Evolutionary conservation across 2,888 invertebrate species (phyloP).

Genomic region (Leucophenga maculata): DNA sequence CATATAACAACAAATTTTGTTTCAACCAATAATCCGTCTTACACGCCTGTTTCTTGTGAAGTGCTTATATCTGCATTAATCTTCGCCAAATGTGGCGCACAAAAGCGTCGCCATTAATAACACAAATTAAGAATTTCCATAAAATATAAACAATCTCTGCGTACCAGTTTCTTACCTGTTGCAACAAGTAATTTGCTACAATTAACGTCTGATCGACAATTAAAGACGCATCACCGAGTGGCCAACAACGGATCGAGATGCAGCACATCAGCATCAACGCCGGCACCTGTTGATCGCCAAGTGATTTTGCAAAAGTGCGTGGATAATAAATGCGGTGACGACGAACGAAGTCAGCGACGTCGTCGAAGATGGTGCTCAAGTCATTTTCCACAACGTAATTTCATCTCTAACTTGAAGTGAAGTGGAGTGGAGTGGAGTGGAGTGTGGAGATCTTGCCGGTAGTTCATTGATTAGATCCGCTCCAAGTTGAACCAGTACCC

Average conservation of each 20-base stretch:
- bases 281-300: conserved; percentile 53
- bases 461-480: conserved; percentile 44
- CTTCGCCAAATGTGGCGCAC: conserved; percentile 22
- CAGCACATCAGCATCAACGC: conserved; percentile 33
- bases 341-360: conserved; percentile 7
- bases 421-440: conserved; percentile 9
- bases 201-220: conserved; percentile 63
- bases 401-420: conserved; percentile 16
- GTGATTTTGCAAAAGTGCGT: conserved; percentile 57
- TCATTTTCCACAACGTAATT: conserved; percentile 31
- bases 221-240: conserved; percentile 57
- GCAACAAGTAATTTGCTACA: conserved; percentile 57
- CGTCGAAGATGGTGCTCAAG: conserved; percentile 1
- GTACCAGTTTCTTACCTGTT: background rate
- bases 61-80: too few species aligned
- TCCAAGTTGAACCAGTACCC: conserved; percentile 6
- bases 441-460: conserved; percentile 24
- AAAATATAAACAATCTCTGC: background rate
- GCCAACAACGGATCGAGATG: background rate
- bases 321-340: conserved; percentile 45
- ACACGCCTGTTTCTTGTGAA: too few species aligned
- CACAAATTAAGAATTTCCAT: conserved; percentile 44
- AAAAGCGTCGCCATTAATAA: conserved; percentile 60
- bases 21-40: background rate
- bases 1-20: background rate